Percentiles rank a stretch among this genome's conserved stretches.
These are phyloP conservation scores for Aspidiotus destructor DNA, from an alignment of 2,888 invertebrate genomes.

Conservation along the genomic window DNA sequence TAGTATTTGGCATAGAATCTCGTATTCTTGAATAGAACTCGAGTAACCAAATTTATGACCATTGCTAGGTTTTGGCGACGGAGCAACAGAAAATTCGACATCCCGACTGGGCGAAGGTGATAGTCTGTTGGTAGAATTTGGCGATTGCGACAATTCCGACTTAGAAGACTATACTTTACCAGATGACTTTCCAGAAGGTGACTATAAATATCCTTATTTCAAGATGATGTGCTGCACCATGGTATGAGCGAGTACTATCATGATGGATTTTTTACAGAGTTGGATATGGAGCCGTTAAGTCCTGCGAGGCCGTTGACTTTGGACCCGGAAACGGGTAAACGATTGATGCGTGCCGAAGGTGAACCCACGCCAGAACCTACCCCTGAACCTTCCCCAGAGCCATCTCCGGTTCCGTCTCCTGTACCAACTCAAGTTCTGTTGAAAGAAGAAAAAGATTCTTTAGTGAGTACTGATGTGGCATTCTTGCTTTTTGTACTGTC, in stretches of 20 bases:
- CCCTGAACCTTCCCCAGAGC: conserved; percentile 42
- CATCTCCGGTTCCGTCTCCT: conserved; percentile 23
- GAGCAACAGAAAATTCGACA: conserved; percentile 1
- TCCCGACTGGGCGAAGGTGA: conserved; percentile 16
- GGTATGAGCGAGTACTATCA: not conserved
- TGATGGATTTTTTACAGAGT: conserved; percentile 4
- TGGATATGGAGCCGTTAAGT: conserved; percentile 46
- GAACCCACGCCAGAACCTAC: conserved; percentile 51
- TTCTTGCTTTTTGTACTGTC: not conserved
- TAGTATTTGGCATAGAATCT: not conserved
- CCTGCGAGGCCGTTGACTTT: conserved; percentile 60
- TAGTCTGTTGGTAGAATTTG: conserved; percentile 20
- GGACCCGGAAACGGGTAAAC: conserved; percentile 56
- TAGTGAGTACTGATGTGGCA: not conserved
- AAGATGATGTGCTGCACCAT: not conserved
- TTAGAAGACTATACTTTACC: conserved; percentile 23
- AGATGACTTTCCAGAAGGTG: conserved; percentile 28
- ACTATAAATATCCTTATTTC: not conserved
- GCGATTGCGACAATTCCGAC: conserved; percentile 26
- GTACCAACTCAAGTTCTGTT: conserved; percentile 9
- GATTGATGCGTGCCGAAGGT: conserved; percentile 48
- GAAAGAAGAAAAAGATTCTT: conserved; percentile 20
- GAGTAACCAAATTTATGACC: not conserved
- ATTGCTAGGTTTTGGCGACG: conserved; percentile 12
- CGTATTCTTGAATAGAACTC: not conserved